Evolutionary conservation across 1,140 invertebrate genomes (phyloP), one percentile per base, ranked within the genome.

Genomic region (Littorina saxatilis): DNA sequence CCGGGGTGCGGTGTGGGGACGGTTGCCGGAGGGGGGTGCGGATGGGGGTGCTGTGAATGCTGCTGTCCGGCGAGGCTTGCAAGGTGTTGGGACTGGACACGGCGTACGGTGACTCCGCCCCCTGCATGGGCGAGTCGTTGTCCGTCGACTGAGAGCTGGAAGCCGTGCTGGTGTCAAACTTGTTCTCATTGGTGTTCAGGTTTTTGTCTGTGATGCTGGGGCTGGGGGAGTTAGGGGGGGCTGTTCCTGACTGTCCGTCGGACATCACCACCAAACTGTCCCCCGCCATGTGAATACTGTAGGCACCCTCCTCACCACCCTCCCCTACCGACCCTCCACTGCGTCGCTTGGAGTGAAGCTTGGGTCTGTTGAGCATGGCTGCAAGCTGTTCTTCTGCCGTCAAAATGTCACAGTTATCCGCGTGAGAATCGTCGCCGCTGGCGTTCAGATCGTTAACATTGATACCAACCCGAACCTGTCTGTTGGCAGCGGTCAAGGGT

Each of bases 201-300:
- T 89, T 90, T 35, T 75, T 80, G 17, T 90, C 86, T 7, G 83
- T 47, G 13, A 85, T 80, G 66, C 83, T 82, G 63, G 70, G 32
- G 32, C 43, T 27, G 1, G 20, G 23, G 11, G 68, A 27, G 27
- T 47, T 52, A 61, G 68, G 52, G 61, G 72, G 43, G 43, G 80
- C 77, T 27, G 77, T 52, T 40, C 82, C 70, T 23, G 87, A 90
- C 17, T 88, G 40, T 55, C 91, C 88, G 74, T 92, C 91, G 27
- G 91, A 90, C 2, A 90, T 88, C 29, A 92, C 88, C 35, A 90
- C 88, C n/a, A 92, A 82, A 68, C 89, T 91, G 78, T 92, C 91
- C 35, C 90, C 91, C 17, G 91, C 87, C 88, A 92, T 92, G 82
- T 91, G 90, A 58, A 92, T 91, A 77, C 89, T 91, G 1, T 91